Percentiles rank a stretch among this genome's conserved stretches.
Conservation (phyloP, 2,113 vertebrate genomes). For the Muntiacus muntjak region DNA sequence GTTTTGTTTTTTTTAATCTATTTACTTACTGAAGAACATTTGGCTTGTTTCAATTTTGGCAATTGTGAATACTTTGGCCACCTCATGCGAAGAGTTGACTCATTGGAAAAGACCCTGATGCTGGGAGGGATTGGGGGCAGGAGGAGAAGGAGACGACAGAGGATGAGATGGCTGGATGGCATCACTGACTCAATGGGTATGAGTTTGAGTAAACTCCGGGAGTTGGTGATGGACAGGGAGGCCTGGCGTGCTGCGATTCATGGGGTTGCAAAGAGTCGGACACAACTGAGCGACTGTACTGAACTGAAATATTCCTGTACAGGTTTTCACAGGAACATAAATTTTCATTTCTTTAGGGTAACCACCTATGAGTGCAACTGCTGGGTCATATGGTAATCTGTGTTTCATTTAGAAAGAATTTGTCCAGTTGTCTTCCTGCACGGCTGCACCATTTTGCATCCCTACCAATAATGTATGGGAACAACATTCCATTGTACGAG, state of each 20-base stretch:
- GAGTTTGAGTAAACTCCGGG: too few species aligned
- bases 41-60: background rate
- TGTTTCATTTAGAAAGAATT: conserved; percentile 8
- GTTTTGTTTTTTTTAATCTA: background rate
- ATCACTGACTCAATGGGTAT: too few species aligned
- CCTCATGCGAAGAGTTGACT: too few species aligned
- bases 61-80: background rate
- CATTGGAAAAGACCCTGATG: too few species aligned
- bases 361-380: background rate
- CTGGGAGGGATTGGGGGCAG: too few species aligned
- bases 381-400: background rate
- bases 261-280: too few species aligned
- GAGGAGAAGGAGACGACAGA: too few species aligned
- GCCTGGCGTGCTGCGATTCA: too few species aligned
- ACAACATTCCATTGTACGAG: background rate
- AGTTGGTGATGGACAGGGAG: too few species aligned
- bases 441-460: background rate
- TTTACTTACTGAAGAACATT: background rate
- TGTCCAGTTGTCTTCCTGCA: background rate
- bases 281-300: too few species aligned
- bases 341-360: background rate
- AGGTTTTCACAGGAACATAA: background rate
- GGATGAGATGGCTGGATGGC: too few species aligned
- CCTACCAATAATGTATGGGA: background rate
- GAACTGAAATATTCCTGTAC: background rate